Base-by-base conservation (phyloP, 2,888 invertebrate genomes). In the Teleogryllus oceanicus region DNA sequence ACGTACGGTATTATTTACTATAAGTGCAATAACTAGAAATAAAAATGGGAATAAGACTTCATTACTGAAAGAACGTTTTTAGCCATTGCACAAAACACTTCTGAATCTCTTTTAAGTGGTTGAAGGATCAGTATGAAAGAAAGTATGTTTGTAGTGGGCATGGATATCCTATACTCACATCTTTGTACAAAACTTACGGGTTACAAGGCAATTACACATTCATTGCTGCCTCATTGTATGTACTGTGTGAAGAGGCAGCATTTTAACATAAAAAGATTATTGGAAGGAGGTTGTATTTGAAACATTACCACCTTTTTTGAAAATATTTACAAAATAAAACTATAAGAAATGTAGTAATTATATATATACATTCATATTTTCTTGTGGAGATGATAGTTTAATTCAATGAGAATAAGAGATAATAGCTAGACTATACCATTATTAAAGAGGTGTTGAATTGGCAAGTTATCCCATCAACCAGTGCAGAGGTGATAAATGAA, bases 171-270 rank as follows among this genome's bases (percentile, higher is more conserved):
- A 37, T 16, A 76, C n/a, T 37, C 77, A 18, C 49, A 62, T 76
- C 51, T 62, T 79, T 79, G 77, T 79, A 79, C 79, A 79, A 79
- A 79, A 79, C 62, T 79, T 79, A 79, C 79, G 79, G 79, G 79
- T 79, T 76, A 62, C 62, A 62, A 18, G 62, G 62, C 62, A 62
- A 62, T 62, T 62, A 62, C 11, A n/a, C 62, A 62, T 13, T 13
- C 62, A n/a, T 62, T 62, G 13, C n/a, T 62, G 62, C 62, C 62
- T 62, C n/a, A 37, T 37, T 37, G 8, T 37, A 37, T 37, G 13
- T 62, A 62, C n/a, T 13, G n/a, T 62, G 62, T 62, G 62, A 62
- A 62, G n/a, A 62, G 62, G 62, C 62, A 62, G 62, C 62, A n/a
- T 62, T 62, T 62, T 62, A 62, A 62, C n/a, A 18, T 62, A 18